Conservation (phyloP, 1,140 invertebrate species). For the Neuroterus valhalla region DNA sequence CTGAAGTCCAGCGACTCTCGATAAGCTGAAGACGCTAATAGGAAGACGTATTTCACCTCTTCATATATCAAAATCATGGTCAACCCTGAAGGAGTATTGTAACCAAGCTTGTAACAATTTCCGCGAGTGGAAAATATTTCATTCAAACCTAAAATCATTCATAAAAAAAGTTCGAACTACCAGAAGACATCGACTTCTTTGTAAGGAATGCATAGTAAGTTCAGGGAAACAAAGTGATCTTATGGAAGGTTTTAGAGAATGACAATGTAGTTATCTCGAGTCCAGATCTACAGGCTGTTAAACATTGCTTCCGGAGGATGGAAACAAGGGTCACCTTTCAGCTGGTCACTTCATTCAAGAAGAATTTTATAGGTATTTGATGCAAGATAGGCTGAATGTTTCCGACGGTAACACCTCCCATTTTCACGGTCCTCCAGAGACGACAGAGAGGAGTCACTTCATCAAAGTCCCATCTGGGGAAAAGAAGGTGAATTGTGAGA, state of each 20-base stretch:
- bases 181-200: no score
- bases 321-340: constrained; percentile 19
- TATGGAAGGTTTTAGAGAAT: neutral
- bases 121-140: no score
- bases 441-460: constrained; percentile 54
- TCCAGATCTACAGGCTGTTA: constrained; percentile 19
- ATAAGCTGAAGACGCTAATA: constrained; percentile 43
- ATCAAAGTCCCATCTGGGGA: constrained; percentile 64
- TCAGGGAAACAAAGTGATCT: neutral
- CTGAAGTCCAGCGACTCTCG: constrained; percentile 38
- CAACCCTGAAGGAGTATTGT: no score
- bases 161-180: no score
- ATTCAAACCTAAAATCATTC: no score
- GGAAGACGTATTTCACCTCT: constrained; percentile 51
- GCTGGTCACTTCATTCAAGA: neutral
- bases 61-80: constrained; percentile 30
- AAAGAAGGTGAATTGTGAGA: constrained; percentile 43
- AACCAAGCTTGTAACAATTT: no score
- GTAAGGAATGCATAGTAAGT: neutral
- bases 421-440: constrained; percentile 14
- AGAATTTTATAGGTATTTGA: constrained; percentile 1
- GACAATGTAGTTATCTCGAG: constrained; percentile 6
- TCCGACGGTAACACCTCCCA: constrained; percentile 7
- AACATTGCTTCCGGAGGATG: constrained; percentile 19
- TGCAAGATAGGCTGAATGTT: constrained; percentile 17